These are phyloP conservation scores for Nudaria mundana DNA, from an alignment of 2,888 invertebrate genomes.

Conservation along the genomic window DNA sequence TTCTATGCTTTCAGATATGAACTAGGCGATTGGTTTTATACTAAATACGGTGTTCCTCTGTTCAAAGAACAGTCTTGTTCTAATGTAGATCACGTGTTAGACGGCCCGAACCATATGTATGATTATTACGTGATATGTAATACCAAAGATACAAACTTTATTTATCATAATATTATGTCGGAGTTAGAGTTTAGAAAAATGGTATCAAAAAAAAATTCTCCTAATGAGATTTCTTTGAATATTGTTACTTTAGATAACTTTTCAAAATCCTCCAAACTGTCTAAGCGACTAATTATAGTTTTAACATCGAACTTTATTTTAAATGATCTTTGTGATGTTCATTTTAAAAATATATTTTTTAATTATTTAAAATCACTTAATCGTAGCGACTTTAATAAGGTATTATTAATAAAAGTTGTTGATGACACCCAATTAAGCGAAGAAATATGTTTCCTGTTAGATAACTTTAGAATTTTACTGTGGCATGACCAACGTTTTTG, in stretches of 20 bases:
- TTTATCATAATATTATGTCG: constrained; percentile 84
- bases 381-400: constrained; percentile 71
- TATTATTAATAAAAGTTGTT: constrained; percentile 71
- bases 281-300: constrained; percentile 79
- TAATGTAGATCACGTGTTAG: constrained; percentile 81
- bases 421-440: constrained; percentile 74
- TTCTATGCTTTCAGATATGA: constrained; percentile 89
- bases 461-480: constrained; percentile 84
- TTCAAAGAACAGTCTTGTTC: constrained; percentile 87
- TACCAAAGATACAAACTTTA: constrained; percentile 88
- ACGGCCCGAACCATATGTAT: constrained; percentile 87
- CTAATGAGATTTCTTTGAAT: constrained; percentile 84
- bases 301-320: constrained; percentile 81
- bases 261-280: constrained; percentile 72
- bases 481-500: constrained; percentile 92
- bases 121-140: constrained; percentile 95
- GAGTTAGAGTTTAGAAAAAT: constrained; percentile 88
- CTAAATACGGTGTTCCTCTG: constrained; percentile 88
- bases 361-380: constrained; percentile 73
- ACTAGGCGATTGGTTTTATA: constrained; percentile 89
- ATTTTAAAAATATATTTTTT: constrained; percentile 76
- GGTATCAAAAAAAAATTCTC: constrained; percentile 86
- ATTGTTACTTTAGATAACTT: constrained; percentile 79
- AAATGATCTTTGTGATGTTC: constrained; percentile 71
- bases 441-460: constrained; percentile 68